Conservation (phyloP, 2,888 invertebrate species). For the Melanargia galathea region DNA sequence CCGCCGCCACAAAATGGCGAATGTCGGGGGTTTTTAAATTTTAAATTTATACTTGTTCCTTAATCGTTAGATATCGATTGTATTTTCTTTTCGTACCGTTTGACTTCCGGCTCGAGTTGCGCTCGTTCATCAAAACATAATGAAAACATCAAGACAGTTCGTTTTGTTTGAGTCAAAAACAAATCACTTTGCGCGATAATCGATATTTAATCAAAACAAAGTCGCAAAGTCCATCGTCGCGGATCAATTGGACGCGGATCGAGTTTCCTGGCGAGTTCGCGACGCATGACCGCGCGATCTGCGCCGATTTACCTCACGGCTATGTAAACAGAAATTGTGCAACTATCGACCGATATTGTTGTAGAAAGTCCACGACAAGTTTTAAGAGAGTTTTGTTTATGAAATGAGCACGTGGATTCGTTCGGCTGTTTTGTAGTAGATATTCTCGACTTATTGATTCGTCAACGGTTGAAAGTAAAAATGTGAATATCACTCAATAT, state of each 20-base stretch:
- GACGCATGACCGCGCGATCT: conserved; percentile 43
- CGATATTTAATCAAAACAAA: conserved; percentile 61
- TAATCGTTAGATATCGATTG: too few relatives aligned
- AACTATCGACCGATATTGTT: conserved; percentile 32
- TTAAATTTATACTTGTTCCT: too few relatives aligned
- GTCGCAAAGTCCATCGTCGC: conserved; percentile 52
- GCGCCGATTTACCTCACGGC: conserved; percentile 35
- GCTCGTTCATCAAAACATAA: background rate
- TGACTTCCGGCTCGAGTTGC: conserved; percentile 16
- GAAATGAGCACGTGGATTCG: conserved; percentile 1
- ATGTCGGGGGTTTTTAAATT: too few relatives aligned
- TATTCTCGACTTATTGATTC: conserved; percentile 1
- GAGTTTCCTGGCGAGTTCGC: conserved; percentile 37
- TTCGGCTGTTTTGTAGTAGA: background rate
- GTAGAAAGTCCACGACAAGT: conserved; percentile 34
- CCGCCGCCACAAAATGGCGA: too few relatives aligned
- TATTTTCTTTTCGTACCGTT: background rate
- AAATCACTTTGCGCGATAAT: conserved; percentile 48
- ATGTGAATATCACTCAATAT: background rate
- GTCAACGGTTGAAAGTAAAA: conserved; percentile 6
- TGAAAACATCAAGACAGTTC: conserved; percentile 8
- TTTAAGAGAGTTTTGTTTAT: conserved; percentile 13
- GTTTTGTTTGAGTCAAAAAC: conserved; percentile 3
- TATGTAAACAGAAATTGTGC: conserved; percentile 37
- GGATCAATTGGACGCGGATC: conserved; percentile 59